Evolutionary conservation across 2,797 vertebrate species (phyloP).

Genomic region (Onychomys torridus): DNA sequence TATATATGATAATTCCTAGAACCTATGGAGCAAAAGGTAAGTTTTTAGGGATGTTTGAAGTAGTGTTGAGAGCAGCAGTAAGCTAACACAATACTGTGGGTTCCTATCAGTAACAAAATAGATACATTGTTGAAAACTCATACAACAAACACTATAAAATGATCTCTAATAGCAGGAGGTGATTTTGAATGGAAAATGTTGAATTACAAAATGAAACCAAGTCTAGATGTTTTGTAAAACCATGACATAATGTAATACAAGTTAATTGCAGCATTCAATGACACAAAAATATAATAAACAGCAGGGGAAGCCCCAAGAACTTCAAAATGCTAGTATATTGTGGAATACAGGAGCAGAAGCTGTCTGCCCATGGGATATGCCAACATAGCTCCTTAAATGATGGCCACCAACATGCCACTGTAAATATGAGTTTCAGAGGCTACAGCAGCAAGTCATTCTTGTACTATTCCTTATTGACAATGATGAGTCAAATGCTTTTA

Average conservation of each 20-base stretch:
- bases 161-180: not conserved
- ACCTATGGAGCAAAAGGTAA: not conserved
- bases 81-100: not conserved
- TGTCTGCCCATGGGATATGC: not conserved
- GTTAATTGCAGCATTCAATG: not conserved
- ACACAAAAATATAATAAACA: not conserved
- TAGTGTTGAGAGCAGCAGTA: not conserved
- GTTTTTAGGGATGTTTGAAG: not conserved
- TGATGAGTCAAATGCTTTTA: constrained; percentile 30
- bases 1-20: not conserved
- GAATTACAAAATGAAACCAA: constrained; percentile 13
- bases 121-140: not conserved
- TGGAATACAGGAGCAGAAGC: not conserved
- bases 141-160: not conserved
- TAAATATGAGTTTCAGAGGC: not conserved
- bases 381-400: not conserved
- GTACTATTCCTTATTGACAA: constrained; percentile 24
- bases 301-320: not conserved
- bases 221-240: constrained; percentile 4
- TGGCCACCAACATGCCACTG: not conserved
- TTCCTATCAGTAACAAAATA: not conserved
- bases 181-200: not conserved
- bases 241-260: not conserved
- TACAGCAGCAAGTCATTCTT: not conserved
- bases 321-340: not conserved